Conservation (phyloP, 2,797 vertebrate species). For the Avahi laniger region DNA sequence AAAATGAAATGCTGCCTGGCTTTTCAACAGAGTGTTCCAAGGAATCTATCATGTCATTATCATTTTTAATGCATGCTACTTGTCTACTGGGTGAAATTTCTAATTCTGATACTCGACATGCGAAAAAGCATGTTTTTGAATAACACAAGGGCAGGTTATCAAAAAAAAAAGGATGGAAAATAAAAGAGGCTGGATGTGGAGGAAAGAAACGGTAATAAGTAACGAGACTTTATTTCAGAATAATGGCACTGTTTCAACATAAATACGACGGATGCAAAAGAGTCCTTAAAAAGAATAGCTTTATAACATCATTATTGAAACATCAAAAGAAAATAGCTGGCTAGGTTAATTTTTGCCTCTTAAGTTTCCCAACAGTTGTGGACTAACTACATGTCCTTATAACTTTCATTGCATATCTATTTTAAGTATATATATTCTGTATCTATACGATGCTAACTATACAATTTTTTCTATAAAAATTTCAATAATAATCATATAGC, state of each 20-base stretch:
- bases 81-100: constrained; percentile 6
- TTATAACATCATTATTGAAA: background rate
- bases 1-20: constrained; percentile 53
- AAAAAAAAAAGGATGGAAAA: constrained; percentile 39
- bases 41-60: constrained; percentile 2
- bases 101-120: background rate
- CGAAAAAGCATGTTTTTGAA: constrained; percentile 31
- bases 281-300: background rate
- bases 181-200: background rate
- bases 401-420: background rate
- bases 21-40: constrained; percentile 55
- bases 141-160: background rate
- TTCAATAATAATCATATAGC: background rate
- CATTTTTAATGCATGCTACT: constrained; percentile 43
- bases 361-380: background rate
- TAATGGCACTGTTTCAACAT: background rate
- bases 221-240: background rate
- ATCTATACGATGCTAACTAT: background rate
- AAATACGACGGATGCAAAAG: background rate
- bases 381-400: background rate
- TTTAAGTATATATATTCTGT: constrained; percentile 12
- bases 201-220: background rate
- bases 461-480: background rate
- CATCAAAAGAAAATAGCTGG: background rate
- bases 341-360: background rate